Evolutionary conservation across 2,888 invertebrate species (phyloP), one percentile per base, ranked within the genome.

Genomic region (Suillia variegata): DNA sequence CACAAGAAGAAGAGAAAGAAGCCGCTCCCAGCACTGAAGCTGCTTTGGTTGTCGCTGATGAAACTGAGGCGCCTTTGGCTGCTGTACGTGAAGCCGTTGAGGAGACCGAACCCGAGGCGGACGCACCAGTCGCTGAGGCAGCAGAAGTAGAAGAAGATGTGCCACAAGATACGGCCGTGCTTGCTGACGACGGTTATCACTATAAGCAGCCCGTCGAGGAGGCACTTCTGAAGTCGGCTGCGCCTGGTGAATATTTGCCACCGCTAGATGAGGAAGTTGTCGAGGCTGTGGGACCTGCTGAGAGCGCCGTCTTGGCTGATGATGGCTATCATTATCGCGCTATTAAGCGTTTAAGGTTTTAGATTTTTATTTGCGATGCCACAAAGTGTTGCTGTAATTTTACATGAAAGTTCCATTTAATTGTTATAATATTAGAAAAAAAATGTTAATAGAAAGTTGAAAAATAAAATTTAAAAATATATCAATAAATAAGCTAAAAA

Each of bases 241-340:
- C 66, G 0, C 53, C 62, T 17, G 52, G 48, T 21, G 73, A 70
- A 47, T 74, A 74, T 24, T 62, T 74, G 62, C 74, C 74, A 4
- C 74, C 76, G 0, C 45, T 68, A 1, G 64, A 17, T 2, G 62
- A 34, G 4, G 62, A 56, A 2, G 67, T 62, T 2, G 69, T 67
- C 31, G 70, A 74, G n/a, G 70, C 64, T 10, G 67, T 69, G 0
- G 56, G 57, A 8, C 65, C 63, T 21, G 70, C 67, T 17, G 70
- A 69, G 53, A 73, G 68, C 12, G 63, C 73, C 2, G 61, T 68
- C 1, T 63, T 77, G 10, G 63, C 69, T 62, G 69, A 67, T 54
- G 74, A 78, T 67, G 79, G 77, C 33, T 78, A 77, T 61, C 74
- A 76, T 34, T 78, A 78, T 56, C 73, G 78, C 6, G 71, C 70